These are phyloP conservation scores for Desmophyllum pertusum DNA, from an alignment of 92 coral and sea anemone species.

Conservation along the genomic window DNA sequence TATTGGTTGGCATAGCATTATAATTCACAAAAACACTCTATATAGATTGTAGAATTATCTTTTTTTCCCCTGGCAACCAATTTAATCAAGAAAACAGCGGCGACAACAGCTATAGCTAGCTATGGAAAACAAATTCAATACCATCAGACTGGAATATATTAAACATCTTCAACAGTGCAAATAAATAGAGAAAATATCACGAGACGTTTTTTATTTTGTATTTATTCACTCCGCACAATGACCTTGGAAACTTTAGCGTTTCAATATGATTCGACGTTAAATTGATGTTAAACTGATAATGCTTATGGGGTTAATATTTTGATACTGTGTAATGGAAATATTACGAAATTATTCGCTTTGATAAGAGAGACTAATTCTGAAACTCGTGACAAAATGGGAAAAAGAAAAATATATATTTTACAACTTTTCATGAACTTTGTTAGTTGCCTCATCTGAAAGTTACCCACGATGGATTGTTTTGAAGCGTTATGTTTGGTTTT, in stretches of 20 bases:
- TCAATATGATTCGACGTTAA: not conserved
- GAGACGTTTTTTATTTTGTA: not conserved
- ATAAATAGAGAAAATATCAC: not conserved
- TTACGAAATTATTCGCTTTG: not conserved
- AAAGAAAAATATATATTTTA: not conserved
- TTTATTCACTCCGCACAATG: not conserved
- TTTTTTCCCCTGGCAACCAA: not conserved
- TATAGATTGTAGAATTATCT: not conserved
- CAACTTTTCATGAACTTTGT: not conserved
- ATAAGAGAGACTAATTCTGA: too few species aligned
- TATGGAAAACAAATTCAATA: not conserved
- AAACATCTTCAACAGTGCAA: not conserved
- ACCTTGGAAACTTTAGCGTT: not conserved
- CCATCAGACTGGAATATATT: not conserved
- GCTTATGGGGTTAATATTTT: not conserved
- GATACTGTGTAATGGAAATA: not conserved
- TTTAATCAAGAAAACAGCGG: constrained; percentile 7
- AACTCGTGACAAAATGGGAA: not conserved
- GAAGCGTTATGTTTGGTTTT: not conserved
- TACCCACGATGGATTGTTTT: not conserved
- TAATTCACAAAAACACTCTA: not conserved
- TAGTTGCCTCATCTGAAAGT: not conserved
- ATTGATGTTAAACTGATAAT: too few species aligned
- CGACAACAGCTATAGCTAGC: not conserved
- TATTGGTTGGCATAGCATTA: not conserved